Base-by-base conservation (phyloP, 1,140 invertebrate genomes). In the Lethrus apterus region DNA sequence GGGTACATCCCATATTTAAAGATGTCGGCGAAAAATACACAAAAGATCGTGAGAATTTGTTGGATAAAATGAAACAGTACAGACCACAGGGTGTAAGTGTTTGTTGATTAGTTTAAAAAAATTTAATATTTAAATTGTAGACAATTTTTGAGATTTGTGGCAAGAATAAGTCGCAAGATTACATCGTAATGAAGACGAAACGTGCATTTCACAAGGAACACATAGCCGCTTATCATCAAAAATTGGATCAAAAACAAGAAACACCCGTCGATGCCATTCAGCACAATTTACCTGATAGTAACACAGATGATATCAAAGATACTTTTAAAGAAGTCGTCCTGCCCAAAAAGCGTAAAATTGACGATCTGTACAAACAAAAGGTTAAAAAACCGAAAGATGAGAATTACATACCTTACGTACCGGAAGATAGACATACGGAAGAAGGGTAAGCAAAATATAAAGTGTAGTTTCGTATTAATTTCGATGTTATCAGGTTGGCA, bases 61-160 rank as follows among this genome's bases (percentile, higher is more conserved):
- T 93, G 29, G 69, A 82, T 10, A 75, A 79, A 60, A 89, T 96
- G 73, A 88, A 86, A 54, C 81, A 74, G 48, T 97, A 90, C 59
- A 77, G 83, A 57, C 87, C 91, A 1, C 79, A 80, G 60, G 83
- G 85, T 41, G 89, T 92, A 70, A 81, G 80, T 75, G 9, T 42
- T 41, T 41, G 11, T 18, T 33, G 30, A 11, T 52, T 36, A 40
- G 33, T 33, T 15, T 8, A 42, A 41, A 10, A n/a, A n/a, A n/a
- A 20, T n/a, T 47, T 52, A 14, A 40, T 30, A 30, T 35, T 36
- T 19, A 50, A 21, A 33, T 76, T 79, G 21, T 60, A 95, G 89
- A 98, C 93, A 7, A 86, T 98, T 57, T 93, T 98, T 71, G 94
- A 98, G 71, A 75, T 97, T 18, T 86, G 87, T 44, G 75, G 78